Conservation (phyloP, 2,113 vertebrate genomes). For the Emydura subglobosa region DNA sequence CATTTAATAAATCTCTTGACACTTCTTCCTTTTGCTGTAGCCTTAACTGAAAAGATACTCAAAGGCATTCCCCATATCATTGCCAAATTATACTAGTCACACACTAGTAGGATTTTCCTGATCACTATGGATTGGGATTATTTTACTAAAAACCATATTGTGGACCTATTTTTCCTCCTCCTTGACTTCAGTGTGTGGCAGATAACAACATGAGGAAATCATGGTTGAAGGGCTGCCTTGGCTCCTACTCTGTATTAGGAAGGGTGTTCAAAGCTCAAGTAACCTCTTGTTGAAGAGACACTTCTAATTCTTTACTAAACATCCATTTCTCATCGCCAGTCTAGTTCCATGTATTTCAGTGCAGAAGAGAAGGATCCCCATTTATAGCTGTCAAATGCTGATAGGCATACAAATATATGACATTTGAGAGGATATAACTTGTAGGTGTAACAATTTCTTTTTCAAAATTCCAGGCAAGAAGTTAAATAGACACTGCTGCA, state of each 20-base stretch:
- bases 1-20: not conserved
- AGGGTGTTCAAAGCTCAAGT: not conserved
- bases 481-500: not conserved
- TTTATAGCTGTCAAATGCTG: not conserved
- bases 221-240: not conserved
- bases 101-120: not conserved
- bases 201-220: not conserved
- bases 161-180: not conserved
- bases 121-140: not conserved
- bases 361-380: not conserved
- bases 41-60: not conserved
- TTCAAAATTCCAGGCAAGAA: not conserved
- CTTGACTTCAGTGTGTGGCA: not conserved
- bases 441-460: not conserved
- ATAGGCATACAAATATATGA: not conserved
- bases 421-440: not conserved
- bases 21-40: accelerated
- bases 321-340: not conserved
- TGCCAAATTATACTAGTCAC: not conserved
- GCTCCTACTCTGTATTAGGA: not conserved
- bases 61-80: not conserved
- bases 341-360: not conserved
- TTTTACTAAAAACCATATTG: not conserved
- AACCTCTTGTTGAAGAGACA: not conserved
- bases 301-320: not conserved